Percentiles rank a stretch among this genome's conserved stretches.
phyloP scores from a whole-genome alignment of 2,888 invertebrate genomes.

The Cantharis lateralis region DNA sequence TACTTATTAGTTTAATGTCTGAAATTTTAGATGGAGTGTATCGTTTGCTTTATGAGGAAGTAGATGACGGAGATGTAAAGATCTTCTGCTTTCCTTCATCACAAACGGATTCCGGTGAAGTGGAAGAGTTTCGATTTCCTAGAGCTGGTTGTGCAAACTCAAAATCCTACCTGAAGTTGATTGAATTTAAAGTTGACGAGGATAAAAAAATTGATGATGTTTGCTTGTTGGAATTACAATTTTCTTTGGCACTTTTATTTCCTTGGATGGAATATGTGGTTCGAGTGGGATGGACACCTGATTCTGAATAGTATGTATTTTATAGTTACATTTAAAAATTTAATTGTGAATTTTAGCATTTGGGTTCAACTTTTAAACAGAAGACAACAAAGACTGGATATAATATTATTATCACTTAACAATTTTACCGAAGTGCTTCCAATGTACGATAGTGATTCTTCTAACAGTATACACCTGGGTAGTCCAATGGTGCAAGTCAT shows the following conservation, averaged over 20 bases:
- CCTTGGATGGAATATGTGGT: slow-evolving; percentile 96
- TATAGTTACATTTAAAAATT: neutral
- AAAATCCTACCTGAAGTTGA: slow-evolving; percentile 84
- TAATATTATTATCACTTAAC: slow-evolving; percentile 80
- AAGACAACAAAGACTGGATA: slow-evolving; percentile 81
- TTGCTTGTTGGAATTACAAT: slow-evolving; percentile 74
- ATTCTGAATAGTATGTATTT: slow-evolving; percentile 79
- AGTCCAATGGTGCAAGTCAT: slow-evolving; percentile 63
- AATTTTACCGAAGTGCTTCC: slow-evolving; percentile 71
- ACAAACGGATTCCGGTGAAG: slow-evolving; percentile 76
- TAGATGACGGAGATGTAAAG: slow-evolving; percentile 89
- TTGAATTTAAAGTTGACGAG: slow-evolving; percentile 73
- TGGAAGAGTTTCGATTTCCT: slow-evolving; percentile 87
- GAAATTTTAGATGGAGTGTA: slow-evolving; percentile 71
- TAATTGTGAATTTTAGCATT: slow-evolving; percentile 63
- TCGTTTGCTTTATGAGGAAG: slow-evolving; percentile 84
- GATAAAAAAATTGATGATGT: slow-evolving; percentile 74
- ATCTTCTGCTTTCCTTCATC: slow-evolving; percentile 88
- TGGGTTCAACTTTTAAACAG: slow-evolving; percentile 92
- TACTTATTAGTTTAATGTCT: neutral
- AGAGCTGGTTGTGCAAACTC: slow-evolving; percentile 90
- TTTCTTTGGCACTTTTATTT: slow-evolving; percentile 78
- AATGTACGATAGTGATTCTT: slow-evolving; percentile 54
- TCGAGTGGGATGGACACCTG: slow-evolving; percentile 93
- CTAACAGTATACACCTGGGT: slow-evolving; percentile 46